A percentile compares a stretch with the other conserved stretches of the same genome.
These are phyloP conservation scores for Clarias platycephalus DNA, from an alignment of 2,797 vertebrate species.

Conservation along the genomic window DNA sequence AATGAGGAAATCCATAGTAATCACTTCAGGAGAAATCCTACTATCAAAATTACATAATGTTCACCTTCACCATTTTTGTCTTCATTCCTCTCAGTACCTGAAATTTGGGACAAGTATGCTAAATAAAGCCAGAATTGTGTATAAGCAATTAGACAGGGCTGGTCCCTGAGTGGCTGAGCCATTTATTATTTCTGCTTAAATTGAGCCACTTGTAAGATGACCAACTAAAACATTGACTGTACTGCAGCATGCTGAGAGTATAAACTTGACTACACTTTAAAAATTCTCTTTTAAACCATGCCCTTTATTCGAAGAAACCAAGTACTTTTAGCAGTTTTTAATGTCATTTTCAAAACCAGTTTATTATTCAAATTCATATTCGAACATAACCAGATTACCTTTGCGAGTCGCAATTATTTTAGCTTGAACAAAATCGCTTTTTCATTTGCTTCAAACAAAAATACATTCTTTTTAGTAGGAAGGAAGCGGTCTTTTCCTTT, in stretches of 20 bases:
- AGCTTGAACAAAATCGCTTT: background rate
- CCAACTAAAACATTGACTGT: constrained; percentile 65
- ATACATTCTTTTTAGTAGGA: background rate
- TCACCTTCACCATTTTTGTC: too few relatives aligned
- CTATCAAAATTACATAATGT: background rate
- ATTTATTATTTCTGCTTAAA: constrained; percentile 31
- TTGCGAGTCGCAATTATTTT: background rate
- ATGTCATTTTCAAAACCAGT: background rate
- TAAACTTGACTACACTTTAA: constrained; percentile 57
- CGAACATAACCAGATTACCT: constrained; percentile 20
- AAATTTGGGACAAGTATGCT: background rate
- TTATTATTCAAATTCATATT: background rate
- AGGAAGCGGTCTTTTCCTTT: background rate
- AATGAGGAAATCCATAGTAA: background rate
- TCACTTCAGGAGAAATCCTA: too few relatives aligned
- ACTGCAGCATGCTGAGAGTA: constrained; percentile 63
- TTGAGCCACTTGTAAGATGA: constrained; percentile 54
- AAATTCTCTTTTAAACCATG: constrained; percentile 38
- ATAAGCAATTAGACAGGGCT: background rate
- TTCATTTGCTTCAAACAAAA: background rate
- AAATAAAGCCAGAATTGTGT: background rate
- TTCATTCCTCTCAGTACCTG: background rate
- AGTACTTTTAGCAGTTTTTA: background rate
- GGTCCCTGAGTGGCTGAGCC: constrained; percentile 20
- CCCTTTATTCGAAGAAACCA: background rate